Evolutionary conservation across 30 jellyfish, hydroid and myxozoan species (phyloP), one percentile per base, ranked within the genome.

Genomic region (Rhopilema esculentum): DNA sequence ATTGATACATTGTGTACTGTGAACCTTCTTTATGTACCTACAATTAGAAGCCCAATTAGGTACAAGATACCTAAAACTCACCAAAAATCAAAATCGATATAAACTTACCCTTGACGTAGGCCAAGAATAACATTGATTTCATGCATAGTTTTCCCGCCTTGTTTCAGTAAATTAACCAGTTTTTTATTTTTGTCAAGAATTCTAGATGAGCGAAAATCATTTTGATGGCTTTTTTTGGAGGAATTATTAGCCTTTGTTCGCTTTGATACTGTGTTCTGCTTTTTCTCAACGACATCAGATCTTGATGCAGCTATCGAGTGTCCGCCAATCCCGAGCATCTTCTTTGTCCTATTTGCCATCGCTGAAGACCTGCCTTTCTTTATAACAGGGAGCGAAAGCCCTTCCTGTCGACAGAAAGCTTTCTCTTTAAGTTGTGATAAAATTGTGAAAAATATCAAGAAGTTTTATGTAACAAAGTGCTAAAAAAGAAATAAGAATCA

Each of bases 101-200:
- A n/a, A n/a, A n/a, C 57, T 40, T 40, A 40, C 57, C 57, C 57
- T 40, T 40, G 64, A 23, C 52, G 66, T 24, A 71, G 63, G 26
- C 89, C 89, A 61, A 79, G 80, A 61, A 79, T 79, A 16, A 78
- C 69, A 7, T 63, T 31, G 33, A 79, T 79, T 24, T 79, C 89
- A 16, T 65, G 68, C 89, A 62, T 57, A 1, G 89, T 61, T 79
- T 79, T 79, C 24, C 89, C 89, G 25, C 89, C 74, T 33, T 79
- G 66, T 12, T 77, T 27, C 40, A 79, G 27, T 71, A 79, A 66
- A 0, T 64, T 21, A 16, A 79, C 79, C 26, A 79, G 51, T 65
- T 64, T 79, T 49, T 31, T 63, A 64, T 79, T 79, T 53, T 79
- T 79, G 21, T 64, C 80, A 19, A 79, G 73, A 23, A 79, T 61